A percentile compares a stretch with the other conserved stretches of the same genome.
Conservation (phyloP, 2,797 vertebrate genomes). For the Pseudopleuronectes americanus region DNA sequence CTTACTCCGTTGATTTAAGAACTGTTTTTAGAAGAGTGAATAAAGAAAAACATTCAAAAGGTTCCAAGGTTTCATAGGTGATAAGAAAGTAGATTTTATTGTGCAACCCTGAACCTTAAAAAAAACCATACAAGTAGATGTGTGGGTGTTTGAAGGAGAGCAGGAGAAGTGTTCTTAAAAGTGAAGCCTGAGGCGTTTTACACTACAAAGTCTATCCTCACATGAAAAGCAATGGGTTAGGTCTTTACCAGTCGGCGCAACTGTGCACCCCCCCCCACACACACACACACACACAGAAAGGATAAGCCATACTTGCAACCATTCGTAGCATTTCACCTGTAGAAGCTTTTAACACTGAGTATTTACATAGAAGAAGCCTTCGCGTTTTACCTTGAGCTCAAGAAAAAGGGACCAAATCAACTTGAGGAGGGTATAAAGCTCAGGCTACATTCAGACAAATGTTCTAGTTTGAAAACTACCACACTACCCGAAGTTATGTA, state of each 20-base stretch:
- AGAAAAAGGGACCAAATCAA: too few species aligned
- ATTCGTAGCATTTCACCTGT: conserved; percentile 4
- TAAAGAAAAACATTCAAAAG: conserved; percentile 5
- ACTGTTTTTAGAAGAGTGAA: neutral
- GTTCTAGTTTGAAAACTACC: too few species aligned
- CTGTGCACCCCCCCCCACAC: neutral
- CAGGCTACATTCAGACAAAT: too few species aligned
- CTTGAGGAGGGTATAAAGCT: too few species aligned
- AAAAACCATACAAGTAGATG: conserved; percentile 22
- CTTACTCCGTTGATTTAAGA: conserved; percentile 4
- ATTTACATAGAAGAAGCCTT: neutral
- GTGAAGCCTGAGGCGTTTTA: conserved; percentile 52
- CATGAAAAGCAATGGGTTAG: conserved; percentile 56
- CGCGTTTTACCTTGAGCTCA: neutral
- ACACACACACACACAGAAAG: neutral
- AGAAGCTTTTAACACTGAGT: neutral
- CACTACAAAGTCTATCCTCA: conserved; percentile 62
- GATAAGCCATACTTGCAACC: conserved; percentile 34
- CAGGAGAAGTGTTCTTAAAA: conserved; percentile 60
- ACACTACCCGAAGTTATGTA: too few species aligned
- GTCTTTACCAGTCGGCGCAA: conserved; percentile 56
- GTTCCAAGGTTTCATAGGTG: neutral
- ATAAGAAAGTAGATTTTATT: conserved; percentile 22
- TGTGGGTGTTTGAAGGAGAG: conserved; percentile 9
- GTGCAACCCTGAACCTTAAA: conserved; percentile 59